These are phyloP conservation scores for Aphelocoma coerulescens DNA, from an alignment of 2,113 vertebrate genomes.

Conservation along the genomic window DNA sequence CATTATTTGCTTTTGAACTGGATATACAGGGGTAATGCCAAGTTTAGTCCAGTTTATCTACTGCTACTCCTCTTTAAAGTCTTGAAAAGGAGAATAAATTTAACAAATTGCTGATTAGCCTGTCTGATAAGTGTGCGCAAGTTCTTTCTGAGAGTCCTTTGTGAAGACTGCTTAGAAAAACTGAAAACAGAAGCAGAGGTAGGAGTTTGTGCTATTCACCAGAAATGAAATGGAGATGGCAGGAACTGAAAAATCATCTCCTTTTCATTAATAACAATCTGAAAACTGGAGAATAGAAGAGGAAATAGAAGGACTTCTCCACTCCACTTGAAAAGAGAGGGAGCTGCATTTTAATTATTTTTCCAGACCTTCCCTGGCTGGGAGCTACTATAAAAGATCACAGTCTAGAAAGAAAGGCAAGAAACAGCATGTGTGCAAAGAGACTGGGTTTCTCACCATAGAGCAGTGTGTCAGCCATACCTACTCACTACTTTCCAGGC, in stretches of 20 bases:
- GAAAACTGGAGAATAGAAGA: background rate
- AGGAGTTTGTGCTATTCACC: background rate
- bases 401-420: background rate
- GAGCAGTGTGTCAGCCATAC: background rate
- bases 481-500: background rate
- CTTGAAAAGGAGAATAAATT: background rate
- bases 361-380: background rate
- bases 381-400: background rate
- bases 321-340: background rate
- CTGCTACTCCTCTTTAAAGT: background rate
- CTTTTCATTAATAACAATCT: background rate
- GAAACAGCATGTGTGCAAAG: background rate
- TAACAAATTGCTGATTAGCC: background rate
- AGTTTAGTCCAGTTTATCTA: background rate
- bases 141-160: background rate
- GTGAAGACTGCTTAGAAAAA: background rate
- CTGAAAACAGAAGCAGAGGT: background rate
- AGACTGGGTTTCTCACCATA: background rate
- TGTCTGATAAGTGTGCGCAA: background rate
- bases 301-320: background rate
- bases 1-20: background rate
- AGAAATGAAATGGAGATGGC: background rate
- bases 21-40: background rate
- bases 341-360: background rate
- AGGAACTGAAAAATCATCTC: background rate